These are phyloP conservation scores for Thymelicus sylvestris DNA, from an alignment of 2,888 invertebrate genomes.

Conservation along the genomic window DNA sequence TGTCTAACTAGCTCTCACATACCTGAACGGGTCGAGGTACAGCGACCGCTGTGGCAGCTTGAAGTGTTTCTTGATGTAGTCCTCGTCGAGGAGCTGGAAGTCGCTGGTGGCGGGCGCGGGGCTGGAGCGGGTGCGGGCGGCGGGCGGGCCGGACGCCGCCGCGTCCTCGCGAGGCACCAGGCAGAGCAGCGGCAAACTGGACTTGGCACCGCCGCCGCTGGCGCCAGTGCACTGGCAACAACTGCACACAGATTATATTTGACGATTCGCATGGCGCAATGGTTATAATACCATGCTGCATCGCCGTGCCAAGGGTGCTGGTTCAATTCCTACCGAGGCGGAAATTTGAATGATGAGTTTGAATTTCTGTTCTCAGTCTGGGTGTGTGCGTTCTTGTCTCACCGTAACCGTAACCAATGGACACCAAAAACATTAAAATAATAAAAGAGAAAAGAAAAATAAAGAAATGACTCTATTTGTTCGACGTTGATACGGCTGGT, in stretches of 20 bases:
- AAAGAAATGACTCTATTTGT: no score
- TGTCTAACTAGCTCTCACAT: neutral
- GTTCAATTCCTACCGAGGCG: no score
- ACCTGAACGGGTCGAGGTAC: constrained; percentile 73
- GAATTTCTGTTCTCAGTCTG: no score
- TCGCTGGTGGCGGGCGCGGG: constrained; percentile 45
- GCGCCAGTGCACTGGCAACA: constrained; percentile 63
- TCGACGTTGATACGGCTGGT: no score
- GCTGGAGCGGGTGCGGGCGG: constrained; percentile 46
- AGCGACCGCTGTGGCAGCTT: constrained; percentile 66
- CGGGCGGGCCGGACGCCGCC: constrained; percentile 32
- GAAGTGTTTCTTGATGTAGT: constrained; percentile 71
- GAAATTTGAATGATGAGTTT: no score
- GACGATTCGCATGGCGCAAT: no score
- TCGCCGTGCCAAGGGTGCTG: no score
- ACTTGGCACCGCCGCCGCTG: constrained; percentile 45
- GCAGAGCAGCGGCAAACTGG: constrained; percentile 68
- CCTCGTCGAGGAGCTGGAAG: constrained; percentile 65
- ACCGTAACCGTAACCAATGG: neutral
- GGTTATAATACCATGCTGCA: no score
- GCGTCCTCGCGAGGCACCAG: constrained; percentile 66
- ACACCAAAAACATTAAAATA: neutral
- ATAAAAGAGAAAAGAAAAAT: neutral
- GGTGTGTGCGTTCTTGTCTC: no score
- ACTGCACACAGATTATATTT: constrained; percentile 44